Evolutionary conservation across 2,113 vertebrate genomes (phyloP).

Genomic region (Phyllostomus discolor): DNA sequence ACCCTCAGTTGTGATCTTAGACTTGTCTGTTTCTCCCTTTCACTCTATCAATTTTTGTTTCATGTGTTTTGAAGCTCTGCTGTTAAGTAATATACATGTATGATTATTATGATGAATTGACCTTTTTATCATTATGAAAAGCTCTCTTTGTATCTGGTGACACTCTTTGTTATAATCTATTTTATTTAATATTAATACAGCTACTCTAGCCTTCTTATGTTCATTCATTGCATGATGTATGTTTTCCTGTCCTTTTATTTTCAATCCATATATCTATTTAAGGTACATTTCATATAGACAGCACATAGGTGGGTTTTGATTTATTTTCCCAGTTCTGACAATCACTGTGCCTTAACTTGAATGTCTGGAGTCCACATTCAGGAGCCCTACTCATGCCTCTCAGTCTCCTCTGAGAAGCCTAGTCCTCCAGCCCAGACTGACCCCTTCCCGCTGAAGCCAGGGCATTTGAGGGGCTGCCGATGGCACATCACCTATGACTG

Average conservation of each 20-base stretch:
- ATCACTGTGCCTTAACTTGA: background rate
- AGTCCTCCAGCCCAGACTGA: background rate
- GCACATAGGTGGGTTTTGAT: background rate
- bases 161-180: background rate
- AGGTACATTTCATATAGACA: background rate
- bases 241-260: background rate
- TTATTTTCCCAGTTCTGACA: background rate
- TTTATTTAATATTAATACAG: background rate
- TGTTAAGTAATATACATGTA: background rate
- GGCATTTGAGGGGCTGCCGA: too few relatives aligned
- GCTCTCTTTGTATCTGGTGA: background rate
- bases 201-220: background rate
- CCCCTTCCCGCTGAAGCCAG: background rate
- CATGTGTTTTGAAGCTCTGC: background rate
- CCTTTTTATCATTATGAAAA: background rate
- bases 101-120: background rate
- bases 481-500: background rate
- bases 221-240: background rate
- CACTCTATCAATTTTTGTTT: background rate
- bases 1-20: background rate
- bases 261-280: background rate
- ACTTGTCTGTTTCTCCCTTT: background rate
- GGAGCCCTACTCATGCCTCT: background rate
- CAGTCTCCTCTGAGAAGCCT: background rate
- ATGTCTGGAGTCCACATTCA: background rate